Evolutionary conservation across 2,113 vertebrate genomes (phyloP).

Genomic region (Cercocebus atys): DNA sequence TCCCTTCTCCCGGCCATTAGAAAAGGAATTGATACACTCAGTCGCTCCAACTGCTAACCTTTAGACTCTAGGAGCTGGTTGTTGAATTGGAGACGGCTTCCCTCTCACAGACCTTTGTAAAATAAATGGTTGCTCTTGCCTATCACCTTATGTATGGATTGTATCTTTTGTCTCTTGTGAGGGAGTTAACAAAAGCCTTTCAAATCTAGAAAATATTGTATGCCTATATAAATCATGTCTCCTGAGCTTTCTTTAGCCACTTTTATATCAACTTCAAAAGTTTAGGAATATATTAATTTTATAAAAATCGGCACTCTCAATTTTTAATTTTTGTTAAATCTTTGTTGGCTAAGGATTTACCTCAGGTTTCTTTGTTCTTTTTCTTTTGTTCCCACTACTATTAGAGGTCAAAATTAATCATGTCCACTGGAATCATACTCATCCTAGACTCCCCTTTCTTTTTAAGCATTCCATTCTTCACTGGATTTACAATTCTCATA

Average conservation of each 20-base stretch:
- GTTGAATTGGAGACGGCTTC: accelerated
- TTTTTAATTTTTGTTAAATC: not conserved
- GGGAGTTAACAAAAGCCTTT: not conserved
- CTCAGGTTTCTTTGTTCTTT: not conserved
- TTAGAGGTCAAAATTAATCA: not conserved
- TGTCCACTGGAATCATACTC: not conserved
- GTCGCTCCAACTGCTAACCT: not conserved
- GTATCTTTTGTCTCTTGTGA: not conserved
- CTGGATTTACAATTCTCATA: not conserved
- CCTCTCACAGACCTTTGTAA: not conserved
- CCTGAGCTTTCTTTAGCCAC: not conserved
- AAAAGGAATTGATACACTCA: not conserved
- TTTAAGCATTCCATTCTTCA: not conserved
- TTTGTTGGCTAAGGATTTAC: not conserved
- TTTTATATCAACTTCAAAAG: not conserved
- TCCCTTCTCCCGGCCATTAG: not conserved
- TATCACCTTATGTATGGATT: not conserved
- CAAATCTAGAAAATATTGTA: not conserved
- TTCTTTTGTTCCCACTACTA: not conserved
- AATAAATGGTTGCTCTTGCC: not conserved
- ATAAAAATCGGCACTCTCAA: not conserved
- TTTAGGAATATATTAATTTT: not conserved
- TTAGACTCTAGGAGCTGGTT: not conserved
- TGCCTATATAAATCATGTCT: not conserved
- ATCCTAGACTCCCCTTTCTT: not conserved